phyloP scores from a whole-genome alignment of 2,888 invertebrate genomes.

The Rhodophaea formosa region DNA sequence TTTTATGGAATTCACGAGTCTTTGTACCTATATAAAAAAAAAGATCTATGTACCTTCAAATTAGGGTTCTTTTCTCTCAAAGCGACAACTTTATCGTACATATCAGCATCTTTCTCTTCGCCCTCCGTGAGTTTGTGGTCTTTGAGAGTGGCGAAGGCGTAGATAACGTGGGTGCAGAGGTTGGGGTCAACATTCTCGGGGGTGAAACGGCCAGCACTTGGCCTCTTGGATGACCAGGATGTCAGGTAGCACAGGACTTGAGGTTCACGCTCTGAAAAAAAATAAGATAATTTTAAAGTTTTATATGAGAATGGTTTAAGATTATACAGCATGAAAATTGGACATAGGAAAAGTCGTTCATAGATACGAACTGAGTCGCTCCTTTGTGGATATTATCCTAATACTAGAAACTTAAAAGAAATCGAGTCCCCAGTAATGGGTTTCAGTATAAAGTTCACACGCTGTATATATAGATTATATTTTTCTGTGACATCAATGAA shows the following conservation, averaged over 20 bases:
- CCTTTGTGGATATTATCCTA: no score
- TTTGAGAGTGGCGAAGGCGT: conserved; percentile 95
- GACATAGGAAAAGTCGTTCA: no score
- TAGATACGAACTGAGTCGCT: no score
- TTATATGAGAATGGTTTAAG: no score
- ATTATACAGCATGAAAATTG: no score
- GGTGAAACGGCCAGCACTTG: conserved; percentile 92
- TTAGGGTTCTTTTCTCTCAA: conserved; percentile 94
- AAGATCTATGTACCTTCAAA: conserved; percentile 83
- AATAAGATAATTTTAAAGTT: conserved; percentile 4
- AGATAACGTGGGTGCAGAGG: conserved; percentile 96
- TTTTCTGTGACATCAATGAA: no score
- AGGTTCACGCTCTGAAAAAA: conserved; percentile 86
- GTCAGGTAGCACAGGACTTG: conserved; percentile 97
- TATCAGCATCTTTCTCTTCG: conserved; percentile 90
- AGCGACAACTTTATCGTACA: conserved; percentile 92
- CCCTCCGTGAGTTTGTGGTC: conserved; percentile 91
- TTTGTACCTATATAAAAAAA: conserved; percentile 6
- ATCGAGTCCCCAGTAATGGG: no score
- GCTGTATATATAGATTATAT: no score
- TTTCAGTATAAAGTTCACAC: no score
- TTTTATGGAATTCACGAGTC: no score
- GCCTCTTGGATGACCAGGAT: conserved; percentile 97
- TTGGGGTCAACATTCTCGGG: conserved; percentile 94
- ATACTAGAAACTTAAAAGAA: no score